Conservation (phyloP, 1,140 invertebrate genomes). For the Drosophila chauvacae region DNA sequence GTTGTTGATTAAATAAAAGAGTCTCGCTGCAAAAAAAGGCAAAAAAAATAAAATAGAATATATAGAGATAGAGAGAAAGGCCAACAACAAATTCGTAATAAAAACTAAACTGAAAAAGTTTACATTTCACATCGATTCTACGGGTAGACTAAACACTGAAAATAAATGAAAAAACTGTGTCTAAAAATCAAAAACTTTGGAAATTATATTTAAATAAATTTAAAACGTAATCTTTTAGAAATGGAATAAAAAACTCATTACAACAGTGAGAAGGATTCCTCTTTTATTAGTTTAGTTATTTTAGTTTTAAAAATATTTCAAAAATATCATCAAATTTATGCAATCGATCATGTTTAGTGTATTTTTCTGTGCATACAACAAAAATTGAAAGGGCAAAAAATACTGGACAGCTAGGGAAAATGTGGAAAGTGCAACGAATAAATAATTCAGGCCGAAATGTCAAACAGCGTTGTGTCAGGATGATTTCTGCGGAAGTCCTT, state of each 20-base stretch:
- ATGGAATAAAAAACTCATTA: no score
- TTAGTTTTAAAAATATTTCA: background rate
- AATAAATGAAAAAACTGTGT: background rate
- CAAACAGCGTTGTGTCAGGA: constrained; percentile 76
- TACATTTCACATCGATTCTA: constrained; percentile 76
- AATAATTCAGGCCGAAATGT: constrained; percentile 81
- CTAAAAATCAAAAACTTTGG: background rate
- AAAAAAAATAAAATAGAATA: constrained; percentile 17
- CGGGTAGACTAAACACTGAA: constrained; percentile 12
- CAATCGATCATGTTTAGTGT: background rate
- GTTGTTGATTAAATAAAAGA: constrained; percentile 81
- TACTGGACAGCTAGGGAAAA: constrained; percentile 24
- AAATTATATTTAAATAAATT: background rate
- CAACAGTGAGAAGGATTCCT: background rate
- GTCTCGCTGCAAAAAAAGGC: constrained; percentile 1
- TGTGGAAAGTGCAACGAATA: constrained; percentile 71
- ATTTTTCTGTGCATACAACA: background rate
- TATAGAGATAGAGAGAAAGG: constrained; percentile 20
- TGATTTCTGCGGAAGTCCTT: constrained; percentile 80
- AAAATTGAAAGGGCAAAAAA: constrained; percentile 7
- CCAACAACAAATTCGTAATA: constrained; percentile 46
- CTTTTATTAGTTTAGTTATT: no score
- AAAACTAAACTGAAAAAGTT: constrained; percentile 63
- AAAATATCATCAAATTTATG: background rate
- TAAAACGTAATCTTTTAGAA: background rate